Evolutionary conservation across 1,140 invertebrate species (phyloP).

Genomic region (Hyles euphorbiae): DNA sequence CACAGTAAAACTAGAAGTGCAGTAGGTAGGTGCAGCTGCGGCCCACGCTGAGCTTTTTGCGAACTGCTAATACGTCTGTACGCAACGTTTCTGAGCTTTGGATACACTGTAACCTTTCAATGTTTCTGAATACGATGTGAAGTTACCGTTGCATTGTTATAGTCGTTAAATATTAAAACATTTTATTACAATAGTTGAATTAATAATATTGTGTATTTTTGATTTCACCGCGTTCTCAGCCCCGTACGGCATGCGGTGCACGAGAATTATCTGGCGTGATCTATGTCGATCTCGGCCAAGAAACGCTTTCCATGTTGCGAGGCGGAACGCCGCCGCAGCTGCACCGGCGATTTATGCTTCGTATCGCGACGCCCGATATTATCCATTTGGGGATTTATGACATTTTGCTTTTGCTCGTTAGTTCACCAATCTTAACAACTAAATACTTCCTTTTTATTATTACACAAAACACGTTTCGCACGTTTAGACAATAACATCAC

Average conservation of each 20-base stretch:
- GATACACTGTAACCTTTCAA: conserved; percentile 22
- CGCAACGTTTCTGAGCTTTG: conserved; percentile 38
- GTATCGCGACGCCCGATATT: conserved; percentile 30
- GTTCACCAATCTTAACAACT: conserved; percentile 12
- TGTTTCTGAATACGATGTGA: no score
- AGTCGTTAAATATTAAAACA: no score
- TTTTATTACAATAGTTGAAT: conserved; percentile 2
- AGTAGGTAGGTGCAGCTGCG: conserved; percentile 71
- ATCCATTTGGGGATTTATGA: conserved; percentile 37
- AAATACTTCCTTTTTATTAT: conserved; percentile 10
- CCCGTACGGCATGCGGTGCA: conserved; percentile 23
- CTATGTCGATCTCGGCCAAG: conserved; percentile 40
- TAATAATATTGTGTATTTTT: conserved; percentile 18
- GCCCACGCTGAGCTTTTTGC: conserved; percentile 70
- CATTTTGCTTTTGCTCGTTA: conserved; percentile 17
- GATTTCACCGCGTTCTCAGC: conserved; percentile 30
- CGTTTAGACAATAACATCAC: conserved; percentile 13
- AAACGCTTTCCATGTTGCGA: conserved; percentile 49
- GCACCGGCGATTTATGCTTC: conserved; percentile 29
- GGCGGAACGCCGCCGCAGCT: conserved; percentile 31
- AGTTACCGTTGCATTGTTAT: conserved; percentile 5
- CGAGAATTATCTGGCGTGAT: conserved; percentile 42
- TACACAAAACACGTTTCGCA: conserved; percentile 4
- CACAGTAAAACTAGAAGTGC: conserved; percentile 75
- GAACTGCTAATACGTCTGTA: conserved; percentile 46